Evolutionary conservation across 2,113 vertebrate species (phyloP), one percentile per base, ranked within the genome.

Genomic region (Pterophyllum scalare): DNA sequence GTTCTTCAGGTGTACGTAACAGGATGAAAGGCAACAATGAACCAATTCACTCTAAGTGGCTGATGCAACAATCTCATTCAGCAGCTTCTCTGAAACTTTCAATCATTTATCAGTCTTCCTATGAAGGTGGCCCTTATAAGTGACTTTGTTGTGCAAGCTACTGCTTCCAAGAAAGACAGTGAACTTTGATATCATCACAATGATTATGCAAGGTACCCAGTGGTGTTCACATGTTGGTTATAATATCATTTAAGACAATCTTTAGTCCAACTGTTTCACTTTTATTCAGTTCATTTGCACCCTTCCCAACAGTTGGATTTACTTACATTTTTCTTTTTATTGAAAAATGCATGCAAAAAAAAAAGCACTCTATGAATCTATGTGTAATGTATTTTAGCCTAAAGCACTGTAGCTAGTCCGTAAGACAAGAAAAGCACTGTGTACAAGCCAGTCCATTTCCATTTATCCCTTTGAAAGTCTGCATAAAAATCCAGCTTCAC

Each of bases 101-200:
- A 31, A 31, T 54, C 67, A 31, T 72, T 72, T 72, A 72, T 72
- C 46, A 54, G 26, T 72, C 46, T 33, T 70, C 24, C 67, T 72
- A 46, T 54, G 46, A 33, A n/a, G 6, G 17, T 54, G 26, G 26
- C 52, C 65, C 26, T 72, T 54, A 13, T 13, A 33, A 46, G 24
- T 72, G 65, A 72, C 24, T 19, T 52, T 72, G 46, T 49, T 72
- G 28, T 72, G 67, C 0, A 33, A 72, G 26, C 40, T 72, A 26
- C 67, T 72, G 26, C 26, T 72, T 72, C 67, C 26, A 54, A 26
- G 46, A 72, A 72, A 14, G 46, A 72, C 46, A 1, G 67, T 72
- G 46, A 54, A 54, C 67, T 72, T 54, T 54, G 46, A 54, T 31
- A 54, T 72, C 46, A 72, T 72, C 67, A 72, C 12, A 6, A n/a